Evolutionary conservation across 2,888 invertebrate genomes (phyloP).

Genomic region (Thymelicus lineola): DNA sequence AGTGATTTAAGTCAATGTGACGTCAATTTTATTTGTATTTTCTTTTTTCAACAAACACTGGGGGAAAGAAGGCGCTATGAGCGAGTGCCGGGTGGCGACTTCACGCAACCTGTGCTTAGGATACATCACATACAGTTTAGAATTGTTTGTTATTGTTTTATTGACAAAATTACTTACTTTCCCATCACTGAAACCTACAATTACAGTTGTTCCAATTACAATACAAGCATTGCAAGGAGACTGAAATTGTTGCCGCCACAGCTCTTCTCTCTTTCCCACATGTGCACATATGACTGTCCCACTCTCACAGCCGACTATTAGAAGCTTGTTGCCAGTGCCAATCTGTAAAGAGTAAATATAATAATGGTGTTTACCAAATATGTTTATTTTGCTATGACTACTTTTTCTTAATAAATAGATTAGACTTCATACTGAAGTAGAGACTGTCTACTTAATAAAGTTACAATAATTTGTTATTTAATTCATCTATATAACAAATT

Average conservation of each 20-base stretch:
- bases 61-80: too few species aligned
- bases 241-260: constrained; percentile 67
- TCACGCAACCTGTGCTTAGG: too few species aligned
- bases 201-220: constrained; percentile 72
- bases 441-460: background rate
- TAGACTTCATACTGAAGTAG: too few species aligned
- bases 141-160: too few species aligned
- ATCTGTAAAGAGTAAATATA: constrained; percentile 68
- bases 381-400: too few species aligned
- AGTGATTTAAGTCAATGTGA: too few species aligned
- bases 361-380: background rate
- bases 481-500: too few species aligned
- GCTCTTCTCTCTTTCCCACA: constrained; percentile 78
- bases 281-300: constrained; percentile 83
- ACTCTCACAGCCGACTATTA: constrained; percentile 87
- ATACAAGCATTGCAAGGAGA: constrained; percentile 85
- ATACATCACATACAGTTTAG: too few species aligned
- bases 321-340: constrained; percentile 86
- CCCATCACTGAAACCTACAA: constrained; percentile 87
- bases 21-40: too few species aligned
- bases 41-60: too few species aligned
- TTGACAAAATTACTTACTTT: constrained; percentile 59
- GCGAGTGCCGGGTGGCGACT: too few species aligned
- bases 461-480: background rate
- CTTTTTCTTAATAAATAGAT: too few species aligned